Evolutionary conservation across 2,888 invertebrate genomes (phyloP).

Genomic region (Campopleginae sp.): DNA sequence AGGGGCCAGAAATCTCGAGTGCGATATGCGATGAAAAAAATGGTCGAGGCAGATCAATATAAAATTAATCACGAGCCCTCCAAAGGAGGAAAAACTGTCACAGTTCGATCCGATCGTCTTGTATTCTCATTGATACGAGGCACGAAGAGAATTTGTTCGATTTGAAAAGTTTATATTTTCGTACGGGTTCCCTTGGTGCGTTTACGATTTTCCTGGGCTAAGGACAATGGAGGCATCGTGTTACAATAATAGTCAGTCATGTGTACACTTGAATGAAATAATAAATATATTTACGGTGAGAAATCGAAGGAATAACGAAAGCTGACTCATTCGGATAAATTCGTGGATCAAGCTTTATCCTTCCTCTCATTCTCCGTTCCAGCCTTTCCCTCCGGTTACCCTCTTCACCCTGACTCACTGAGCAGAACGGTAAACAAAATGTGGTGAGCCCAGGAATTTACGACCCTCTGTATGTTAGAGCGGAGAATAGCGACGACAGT

Average conservation of each 20-base stretch:
- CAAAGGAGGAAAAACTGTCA: too few relatives aligned
- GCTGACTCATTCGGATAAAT: slow-evolving; percentile 48
- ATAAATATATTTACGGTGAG: slow-evolving; percentile 33
- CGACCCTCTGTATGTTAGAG: slow-evolving; percentile 21
- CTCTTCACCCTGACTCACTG: slow-evolving; percentile 37
- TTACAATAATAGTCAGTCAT: slow-evolving; percentile 21
- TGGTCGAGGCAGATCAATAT: too few relatives aligned
- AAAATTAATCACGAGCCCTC: too few relatives aligned
- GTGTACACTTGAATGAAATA: slow-evolving; percentile 24
- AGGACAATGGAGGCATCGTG: background rate
- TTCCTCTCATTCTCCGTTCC: slow-evolving; percentile 6
- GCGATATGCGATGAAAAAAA: too few relatives aligned
- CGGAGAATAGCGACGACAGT: slow-evolving; percentile 41
- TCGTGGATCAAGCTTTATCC: slow-evolving; percentile 55
- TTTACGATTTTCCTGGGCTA: background rate
- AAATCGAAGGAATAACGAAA: slow-evolving; percentile 22
- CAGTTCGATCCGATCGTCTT: too few relatives aligned
- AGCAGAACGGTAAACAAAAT: slow-evolving; percentile 60
- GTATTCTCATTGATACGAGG: background rate
- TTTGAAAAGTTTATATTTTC: background rate
- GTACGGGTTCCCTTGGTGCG: background rate
- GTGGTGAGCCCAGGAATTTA: slow-evolving; percentile 55
- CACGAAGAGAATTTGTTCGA: background rate
- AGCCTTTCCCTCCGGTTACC: slow-evolving; percentile 13
- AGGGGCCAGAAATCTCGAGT: too few relatives aligned